Base-by-base conservation (phyloP, 1,140 invertebrate genomes). In the Centruroides vittatus region DNA sequence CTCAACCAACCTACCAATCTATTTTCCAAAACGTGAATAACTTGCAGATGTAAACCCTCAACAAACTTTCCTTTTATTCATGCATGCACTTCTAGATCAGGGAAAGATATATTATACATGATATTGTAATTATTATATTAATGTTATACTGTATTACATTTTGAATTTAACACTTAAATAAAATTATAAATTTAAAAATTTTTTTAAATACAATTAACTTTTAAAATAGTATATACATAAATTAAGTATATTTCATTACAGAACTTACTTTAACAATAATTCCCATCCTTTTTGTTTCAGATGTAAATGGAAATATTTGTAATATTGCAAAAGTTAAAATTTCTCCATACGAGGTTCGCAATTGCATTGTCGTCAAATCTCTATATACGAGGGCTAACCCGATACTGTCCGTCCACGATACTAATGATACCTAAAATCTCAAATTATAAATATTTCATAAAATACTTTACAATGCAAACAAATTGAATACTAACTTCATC, bases 251-350 rank as follows among this genome's bases (percentile, higher is more conserved):
- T 23, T 23, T 23, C 52, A 59, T 13, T 13, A 50, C 12, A 41
- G 41, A 36, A 60, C 57, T 60, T 70, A 89, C 88, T 78, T 85
- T 88, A 0, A 99, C 84, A 74, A 99, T 98, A 60, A 99, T 97
- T 12, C 96, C 96, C 96, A 99, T 99, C 70, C 95, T 79, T 76
- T 99, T 99, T 5, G 86, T 88, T 76, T 99, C 96, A 36, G 95
- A 98, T 5, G 93, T 98, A 69, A 99, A 99, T 5, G 96, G 96
- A 73, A 99, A 99, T 58, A 96, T 82, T 63, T 99, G 92, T 5
- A 99, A 76, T 66, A 99, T 97, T 48, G 82, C 83, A 73, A 89
- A 99, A 60, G 83, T 82, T 54, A 91, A 73, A 5, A 86, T 74
- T 57, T 78, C 72, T 55, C 84, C 83, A 70, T 84, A 83, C 4